phyloP scores from a whole-genome alignment of 2,113 vertebrate genomes.

The Hemiprocne comata region DNA sequence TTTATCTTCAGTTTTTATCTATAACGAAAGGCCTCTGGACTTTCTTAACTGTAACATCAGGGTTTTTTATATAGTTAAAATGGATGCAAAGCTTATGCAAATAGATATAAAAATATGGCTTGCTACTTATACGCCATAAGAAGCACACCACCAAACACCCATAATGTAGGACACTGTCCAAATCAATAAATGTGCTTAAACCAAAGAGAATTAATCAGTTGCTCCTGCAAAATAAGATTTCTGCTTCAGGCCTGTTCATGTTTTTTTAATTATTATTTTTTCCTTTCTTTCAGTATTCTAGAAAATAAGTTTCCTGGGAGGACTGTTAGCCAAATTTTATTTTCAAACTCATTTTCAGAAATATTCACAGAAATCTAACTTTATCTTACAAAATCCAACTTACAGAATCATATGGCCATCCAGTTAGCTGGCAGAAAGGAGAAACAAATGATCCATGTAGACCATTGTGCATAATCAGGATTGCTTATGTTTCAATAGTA shows the following conservation, averaged over 20 bases:
- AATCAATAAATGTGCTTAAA: neutral
- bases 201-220: neutral
- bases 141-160: neutral
- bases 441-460: neutral
- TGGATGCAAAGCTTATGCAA: neutral
- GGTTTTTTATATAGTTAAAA: neutral
- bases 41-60: neutral
- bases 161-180: neutral
- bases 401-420: neutral
- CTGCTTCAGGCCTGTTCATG: neutral
- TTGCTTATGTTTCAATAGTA: neutral
- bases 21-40: neutral
- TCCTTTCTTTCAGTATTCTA: neutral
- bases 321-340: neutral
- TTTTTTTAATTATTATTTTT: neutral
- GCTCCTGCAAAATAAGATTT: neutral
- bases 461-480: neutral
- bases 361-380: neutral
- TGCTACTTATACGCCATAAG: neutral
- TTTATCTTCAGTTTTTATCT: neutral
- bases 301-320: neutral
- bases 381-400: neutral
- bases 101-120: neutral
- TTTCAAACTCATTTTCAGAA: neutral
- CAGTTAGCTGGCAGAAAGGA: neutral